Conservation (phyloP, 2,888 invertebrate genomes). For the Perdita meconis region DNA sequence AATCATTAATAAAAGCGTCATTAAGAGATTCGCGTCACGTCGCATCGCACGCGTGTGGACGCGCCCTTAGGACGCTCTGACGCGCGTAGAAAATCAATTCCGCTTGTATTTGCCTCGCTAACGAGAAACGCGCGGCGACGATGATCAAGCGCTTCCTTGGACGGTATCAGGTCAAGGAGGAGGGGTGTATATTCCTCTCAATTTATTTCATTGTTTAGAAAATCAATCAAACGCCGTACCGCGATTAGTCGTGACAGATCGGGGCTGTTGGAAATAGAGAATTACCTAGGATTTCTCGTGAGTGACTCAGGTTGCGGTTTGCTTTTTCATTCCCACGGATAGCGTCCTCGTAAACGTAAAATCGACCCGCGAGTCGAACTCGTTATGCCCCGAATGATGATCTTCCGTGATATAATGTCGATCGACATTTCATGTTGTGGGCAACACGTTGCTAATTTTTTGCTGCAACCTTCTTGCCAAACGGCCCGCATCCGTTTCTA, state of each 20-base stretch:
- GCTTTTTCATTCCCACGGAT: conserved; percentile 1
- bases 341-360: conserved; percentile 8
- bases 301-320: neutral
- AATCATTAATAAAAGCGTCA: no score
- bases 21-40: no score
- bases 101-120: conserved; percentile 1
- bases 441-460: conserved; percentile 16
- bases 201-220: neutral
- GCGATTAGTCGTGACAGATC: neutral
- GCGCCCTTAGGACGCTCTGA: conserved; percentile 24
- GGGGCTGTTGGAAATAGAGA: neutral
- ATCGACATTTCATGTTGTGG: conserved; percentile 32
- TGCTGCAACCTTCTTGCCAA: conserved; percentile 23
- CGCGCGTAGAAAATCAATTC: conserved; percentile 29
- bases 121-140: conserved; percentile 2
- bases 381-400: neutral
- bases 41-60: no score
- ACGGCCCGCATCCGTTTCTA: neutral
- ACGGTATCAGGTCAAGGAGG: neutral
- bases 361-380: neutral
- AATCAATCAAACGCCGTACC: neutral
- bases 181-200: neutral
- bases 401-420: neutral
- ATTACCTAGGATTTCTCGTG: conserved; percentile 11
- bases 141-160: conserved; percentile 2